These are phyloP conservation scores for Malacoctenus gilli DNA, from an alignment of 2,797 vertebrate genomes.

Conservation along the genomic window DNA sequence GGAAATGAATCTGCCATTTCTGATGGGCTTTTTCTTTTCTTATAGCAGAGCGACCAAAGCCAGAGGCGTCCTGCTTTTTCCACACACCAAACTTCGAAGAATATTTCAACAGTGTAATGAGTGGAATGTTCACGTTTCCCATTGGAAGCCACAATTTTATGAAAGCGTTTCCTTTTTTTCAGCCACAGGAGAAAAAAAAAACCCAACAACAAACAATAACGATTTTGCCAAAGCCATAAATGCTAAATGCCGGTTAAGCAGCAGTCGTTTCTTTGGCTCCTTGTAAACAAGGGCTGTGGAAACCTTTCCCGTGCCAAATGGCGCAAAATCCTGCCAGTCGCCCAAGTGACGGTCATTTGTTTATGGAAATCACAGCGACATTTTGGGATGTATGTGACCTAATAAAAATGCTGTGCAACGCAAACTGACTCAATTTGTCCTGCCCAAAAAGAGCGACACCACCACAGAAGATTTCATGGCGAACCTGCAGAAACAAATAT, in stretches of 20 bases:
- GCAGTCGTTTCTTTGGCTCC: slow-evolving; percentile 7
- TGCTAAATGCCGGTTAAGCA: slow-evolving; percentile 1
- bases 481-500: no score
- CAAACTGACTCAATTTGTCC: no score
- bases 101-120: background rate
- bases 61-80: no score
- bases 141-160: background rate
- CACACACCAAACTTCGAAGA: background rate
- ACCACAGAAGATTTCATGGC: no score
- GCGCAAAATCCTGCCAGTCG: background rate
- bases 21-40: slow-evolving; percentile 11
- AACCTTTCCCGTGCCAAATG: slow-evolving; percentile 8
- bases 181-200: no score
- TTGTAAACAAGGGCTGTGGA: slow-evolving; percentile 16
- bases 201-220: no score
- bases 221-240: no score
- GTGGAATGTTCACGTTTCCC: no score
- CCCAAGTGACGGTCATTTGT: background rate
- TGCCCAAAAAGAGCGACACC: no score
- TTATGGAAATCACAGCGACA: slow-evolving; percentile 1
- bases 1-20: slow-evolving; percentile 21
- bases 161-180: no score
- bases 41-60: slow-evolving; percentile 9
- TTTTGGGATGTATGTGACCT: slow-evolving; percentile 1
- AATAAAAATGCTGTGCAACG: no score